Evolutionary conservation across 2,888 invertebrate species (phyloP), one percentile per base, ranked within the genome.

Genomic region (Electrophaes corylata): DNA sequence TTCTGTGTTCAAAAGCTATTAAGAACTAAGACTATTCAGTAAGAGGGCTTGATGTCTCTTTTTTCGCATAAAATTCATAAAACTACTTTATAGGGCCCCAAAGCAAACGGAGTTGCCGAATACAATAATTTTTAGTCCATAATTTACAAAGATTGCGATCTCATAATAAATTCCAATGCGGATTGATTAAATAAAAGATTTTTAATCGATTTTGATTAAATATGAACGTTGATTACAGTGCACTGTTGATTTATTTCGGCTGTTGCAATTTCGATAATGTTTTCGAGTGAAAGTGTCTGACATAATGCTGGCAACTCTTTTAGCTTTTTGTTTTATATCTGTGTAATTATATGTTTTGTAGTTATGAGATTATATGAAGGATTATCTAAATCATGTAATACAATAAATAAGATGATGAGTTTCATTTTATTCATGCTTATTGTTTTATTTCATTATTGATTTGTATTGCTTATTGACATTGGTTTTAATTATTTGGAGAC

Each of bases 171-270:
- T 77, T 72, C 60, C 68, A 76, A 70, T 62, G 66, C 66, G 73
- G 71, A 76, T 78, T 78, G 80, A 85, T 85, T 83, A 79, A 84
- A 83, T 81, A 79, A 76, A 79, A 77, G 69, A 63, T 78, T 81
- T 78, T 79, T 82, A 85, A 87, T 87, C 85, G 84, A 81, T 79
- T 84, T 71, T 67, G 71, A 77, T 86, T 81, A 83, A 81, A 77
- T 79, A 85, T 75, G 79, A 75, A 53, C 78, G 75, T 68, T 80
- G 80, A 78, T 83, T 79, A 72, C 78, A 70, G 79, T 60, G 70
- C 49, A 65, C 65, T 65, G 64, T 67, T 78, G 78, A 79, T 81
- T 83, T 81, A 84, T 79, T 64, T 63, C 49, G 61, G 58, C 47
- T 54, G 31, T 55, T 66, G 58, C 52, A 33, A 65, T 65, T 57